Percentiles rank a stretch among this genome's conserved stretches.
These are phyloP conservation scores for Dyspetes luteomarginatus DNA, from an alignment of 2,888 invertebrate genomes.

Conservation along the genomic window DNA sequence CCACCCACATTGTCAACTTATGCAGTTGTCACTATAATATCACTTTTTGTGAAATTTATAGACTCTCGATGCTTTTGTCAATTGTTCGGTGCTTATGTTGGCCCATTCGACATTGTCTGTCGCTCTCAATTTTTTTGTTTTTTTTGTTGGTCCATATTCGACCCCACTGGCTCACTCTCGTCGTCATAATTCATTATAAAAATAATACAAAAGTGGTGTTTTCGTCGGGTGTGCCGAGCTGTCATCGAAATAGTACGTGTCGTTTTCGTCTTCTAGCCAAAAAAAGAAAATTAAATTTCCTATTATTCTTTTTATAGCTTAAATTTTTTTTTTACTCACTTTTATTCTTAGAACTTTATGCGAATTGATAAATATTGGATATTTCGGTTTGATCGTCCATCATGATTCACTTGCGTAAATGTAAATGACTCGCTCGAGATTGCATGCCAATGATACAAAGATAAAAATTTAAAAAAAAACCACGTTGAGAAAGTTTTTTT, in stretches of 20 bases:
- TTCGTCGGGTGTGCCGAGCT: slow-evolving; percentile 41
- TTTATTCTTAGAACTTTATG: no score
- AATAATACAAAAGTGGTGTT: no score
- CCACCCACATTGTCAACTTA: not conserved
- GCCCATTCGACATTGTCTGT: slow-evolving; percentile 56
- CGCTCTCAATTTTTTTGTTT: slow-evolving; percentile 53
- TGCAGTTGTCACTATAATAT: slow-evolving; percentile 21
- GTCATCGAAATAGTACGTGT: not conserved
- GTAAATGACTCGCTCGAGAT: slow-evolving; percentile 27
- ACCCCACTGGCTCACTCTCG: slow-evolving; percentile 9
- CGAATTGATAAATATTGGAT: no score
- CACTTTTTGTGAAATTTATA: slow-evolving; percentile 41
- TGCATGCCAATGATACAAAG: not conserved
- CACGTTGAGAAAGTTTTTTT: slow-evolving; percentile 1
- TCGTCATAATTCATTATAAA: slow-evolving; percentile 36
- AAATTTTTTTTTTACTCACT: no score
- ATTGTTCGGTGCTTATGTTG: slow-evolving; percentile 65
- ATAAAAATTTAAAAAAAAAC: not conserved
- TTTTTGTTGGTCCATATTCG: slow-evolving; percentile 39
- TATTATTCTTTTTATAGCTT: no score
- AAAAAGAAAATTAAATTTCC: no score
- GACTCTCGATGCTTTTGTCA: slow-evolving; percentile 65
- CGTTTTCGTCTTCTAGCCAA: no score
- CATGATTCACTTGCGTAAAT: slow-evolving; percentile 33
- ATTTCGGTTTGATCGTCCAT: not conserved